Evolutionary conservation across 92 coral and sea anemone species (phyloP).

Genomic region (Bergia sp.): DNA sequence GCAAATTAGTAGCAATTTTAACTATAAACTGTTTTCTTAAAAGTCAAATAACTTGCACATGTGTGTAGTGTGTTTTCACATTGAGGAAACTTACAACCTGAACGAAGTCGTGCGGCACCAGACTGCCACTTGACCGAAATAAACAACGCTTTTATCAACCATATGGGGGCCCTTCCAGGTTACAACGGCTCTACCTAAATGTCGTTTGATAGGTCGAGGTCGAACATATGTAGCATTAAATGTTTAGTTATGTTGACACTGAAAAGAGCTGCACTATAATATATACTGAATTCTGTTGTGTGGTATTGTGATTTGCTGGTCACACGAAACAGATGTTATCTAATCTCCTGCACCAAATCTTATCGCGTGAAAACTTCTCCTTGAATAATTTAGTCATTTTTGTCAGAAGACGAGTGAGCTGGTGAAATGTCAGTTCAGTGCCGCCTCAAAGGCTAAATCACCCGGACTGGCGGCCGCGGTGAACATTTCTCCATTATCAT

Average conservation of each 20-base stretch:
- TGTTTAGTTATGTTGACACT: background rate
- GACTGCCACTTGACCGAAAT: conserved; percentile 18
- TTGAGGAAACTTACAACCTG: background rate
- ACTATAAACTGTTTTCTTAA: no score
- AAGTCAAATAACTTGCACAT: no score
- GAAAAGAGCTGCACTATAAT: background rate
- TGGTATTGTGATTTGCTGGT: background rate
- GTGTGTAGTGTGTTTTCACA: no score
- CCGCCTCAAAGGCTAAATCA: background rate
- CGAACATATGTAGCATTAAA: background rate
- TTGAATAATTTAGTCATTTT: background rate
- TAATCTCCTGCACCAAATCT: background rate
- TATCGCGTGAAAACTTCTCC: background rate
- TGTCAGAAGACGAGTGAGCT: background rate
- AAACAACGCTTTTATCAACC: conserved; percentile 3
- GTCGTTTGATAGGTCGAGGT: background rate
- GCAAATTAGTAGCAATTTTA: no score
- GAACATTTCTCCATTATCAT: background rate
- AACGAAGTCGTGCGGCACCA: background rate
- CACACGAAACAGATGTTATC: background rate
- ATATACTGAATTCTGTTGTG: background rate
- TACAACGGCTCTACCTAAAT: background rate
- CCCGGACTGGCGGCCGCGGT: background rate
- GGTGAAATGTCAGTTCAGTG: background rate
- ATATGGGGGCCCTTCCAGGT: background rate